phyloP scores from a whole-genome alignment of 2,888 invertebrate genomes.

The Coelopa pilipes region DNA sequence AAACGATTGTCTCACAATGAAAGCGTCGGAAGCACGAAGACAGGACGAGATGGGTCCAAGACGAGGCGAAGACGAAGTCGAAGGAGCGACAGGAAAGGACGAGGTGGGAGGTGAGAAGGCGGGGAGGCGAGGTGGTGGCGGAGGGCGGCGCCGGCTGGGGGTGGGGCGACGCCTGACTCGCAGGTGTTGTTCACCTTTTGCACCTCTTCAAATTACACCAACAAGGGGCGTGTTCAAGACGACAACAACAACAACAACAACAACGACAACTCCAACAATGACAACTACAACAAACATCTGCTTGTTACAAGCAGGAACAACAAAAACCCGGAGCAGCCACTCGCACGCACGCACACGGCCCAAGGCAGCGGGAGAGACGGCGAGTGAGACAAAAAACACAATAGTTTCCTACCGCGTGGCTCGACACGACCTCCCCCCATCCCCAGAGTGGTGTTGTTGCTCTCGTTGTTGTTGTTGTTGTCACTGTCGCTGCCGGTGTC shows the following conservation, averaged over 20 bases:
- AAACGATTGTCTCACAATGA: constrained; percentile 31
- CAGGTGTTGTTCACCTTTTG: constrained; percentile 43
- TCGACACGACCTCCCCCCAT: too few relatives aligned
- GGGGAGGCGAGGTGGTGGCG: not conserved
- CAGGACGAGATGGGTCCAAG: not conserved
- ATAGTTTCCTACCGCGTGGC: constrained; percentile 14
- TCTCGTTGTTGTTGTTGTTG: constrained; percentile 6
- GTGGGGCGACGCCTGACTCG: constrained; percentile 40
- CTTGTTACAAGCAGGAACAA: not conserved
- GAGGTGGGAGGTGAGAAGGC: not conserved
- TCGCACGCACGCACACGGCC: too few relatives aligned
- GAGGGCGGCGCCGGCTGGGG: not conserved
- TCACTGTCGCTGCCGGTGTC: not conserved
- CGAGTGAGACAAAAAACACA: constrained; percentile 13
- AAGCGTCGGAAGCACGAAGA: too few relatives aligned
- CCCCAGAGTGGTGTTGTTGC: not conserved
- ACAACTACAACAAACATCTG: not conserved
- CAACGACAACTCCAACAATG: constrained; percentile 14
- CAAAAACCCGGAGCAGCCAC: too few relatives aligned
- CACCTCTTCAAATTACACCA: constrained; percentile 34
- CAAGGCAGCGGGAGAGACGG: not conserved
- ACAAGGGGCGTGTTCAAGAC: constrained; percentile 6
- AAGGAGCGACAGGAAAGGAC: not conserved
- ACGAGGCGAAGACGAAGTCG: constrained; percentile 4
- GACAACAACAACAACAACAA: constrained; percentile 1